phyloP scores from a whole-genome alignment of 2,797 vertebrate species.

The Lateolabrax maculatus region DNA sequence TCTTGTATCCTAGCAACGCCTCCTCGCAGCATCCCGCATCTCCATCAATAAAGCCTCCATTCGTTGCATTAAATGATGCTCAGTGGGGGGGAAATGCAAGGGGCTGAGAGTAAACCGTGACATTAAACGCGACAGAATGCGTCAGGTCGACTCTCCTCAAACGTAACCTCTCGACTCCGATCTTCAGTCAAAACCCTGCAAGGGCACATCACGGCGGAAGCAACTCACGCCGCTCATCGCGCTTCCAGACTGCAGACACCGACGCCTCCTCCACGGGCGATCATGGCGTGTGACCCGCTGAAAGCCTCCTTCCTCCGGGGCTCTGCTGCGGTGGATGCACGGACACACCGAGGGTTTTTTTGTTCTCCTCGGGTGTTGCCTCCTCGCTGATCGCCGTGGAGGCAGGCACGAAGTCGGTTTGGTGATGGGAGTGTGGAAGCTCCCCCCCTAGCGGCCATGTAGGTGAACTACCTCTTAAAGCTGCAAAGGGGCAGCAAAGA shows the following conservation, averaged over 20 bases:
- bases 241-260: slow-evolving; percentile 1
- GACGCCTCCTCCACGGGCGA: slow-evolving; percentile 19
- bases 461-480: background rate
- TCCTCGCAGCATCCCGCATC: slow-evolving; percentile 50
- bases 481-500: background rate
- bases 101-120: background rate
- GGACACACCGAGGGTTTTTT: background rate
- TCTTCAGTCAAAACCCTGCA: background rate
- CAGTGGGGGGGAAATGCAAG: background rate
- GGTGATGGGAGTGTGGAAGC: background rate
- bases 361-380: slow-evolving; percentile 66
- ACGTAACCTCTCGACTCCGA: rapidly evolving
- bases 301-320: too few species aligned
- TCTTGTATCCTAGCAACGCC: slow-evolving; percentile 78
- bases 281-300: slow-evolving; percentile 29
- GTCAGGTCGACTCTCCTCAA: background rate
- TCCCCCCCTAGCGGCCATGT: slow-evolving; percentile 60
- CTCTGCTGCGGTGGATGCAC: too few species aligned
- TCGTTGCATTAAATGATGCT: background rate
- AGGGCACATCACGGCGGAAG: background rate
- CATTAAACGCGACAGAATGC: background rate
- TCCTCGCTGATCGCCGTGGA: background rate
- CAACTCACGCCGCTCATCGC: slow-evolving; percentile 81
- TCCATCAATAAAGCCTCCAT: slow-evolving; percentile 17
- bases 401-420: background rate